Evolutionary conservation across 2,113 vertebrate species (phyloP), one percentile per base, ranked within the genome.

Genomic region (Miniopterus natalensis): DNA sequence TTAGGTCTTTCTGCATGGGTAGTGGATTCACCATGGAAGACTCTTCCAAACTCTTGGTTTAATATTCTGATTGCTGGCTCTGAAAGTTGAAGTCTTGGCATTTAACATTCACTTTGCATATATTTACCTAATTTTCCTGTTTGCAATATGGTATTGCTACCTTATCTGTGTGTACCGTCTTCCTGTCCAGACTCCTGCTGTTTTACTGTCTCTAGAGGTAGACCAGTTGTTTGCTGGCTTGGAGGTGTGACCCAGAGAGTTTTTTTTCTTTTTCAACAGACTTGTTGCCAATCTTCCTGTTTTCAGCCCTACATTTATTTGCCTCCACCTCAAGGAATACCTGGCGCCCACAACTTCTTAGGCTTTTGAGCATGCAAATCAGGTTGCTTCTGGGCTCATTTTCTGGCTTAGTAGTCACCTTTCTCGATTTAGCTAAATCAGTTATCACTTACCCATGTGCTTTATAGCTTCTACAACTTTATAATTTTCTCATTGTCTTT

Each of bases 401-500:
- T 49, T 92, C 53, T 91, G 71, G 40, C 55, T 51, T 71, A 70
- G 27, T 42, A 6, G 49, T 93, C 23, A 59, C 9, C 66, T 85
- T 94, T 92, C 42, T 40, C 92, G 73, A 80, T 85, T 80, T n/a
- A 95, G 59, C 45, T 27, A 51, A 68, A 13, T 73, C 40, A 77
- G 74, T 83, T 85, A 84, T 53, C 47, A 79, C 40, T 80, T 11
- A 8, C 77, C 63, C 18, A 20, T 75, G 21, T 88, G 77, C 51
- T 66, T 42, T 80, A 40, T 23, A 73, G 27, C 47, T 90, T 84
- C 25, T 87, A 15, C 77, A 89, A 5, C 61, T 42, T 21, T 87
- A 51, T 31, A 85, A 36, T 45, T 65, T 25, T 81, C 40, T 78
- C 51, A 6, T 57, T 86, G 53, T 31, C 45, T 81, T 1, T 63